These are phyloP conservation scores for Paratrypauchen microcephalus DNA, from an alignment of 2,797 vertebrate species.

Conservation along the genomic window DNA sequence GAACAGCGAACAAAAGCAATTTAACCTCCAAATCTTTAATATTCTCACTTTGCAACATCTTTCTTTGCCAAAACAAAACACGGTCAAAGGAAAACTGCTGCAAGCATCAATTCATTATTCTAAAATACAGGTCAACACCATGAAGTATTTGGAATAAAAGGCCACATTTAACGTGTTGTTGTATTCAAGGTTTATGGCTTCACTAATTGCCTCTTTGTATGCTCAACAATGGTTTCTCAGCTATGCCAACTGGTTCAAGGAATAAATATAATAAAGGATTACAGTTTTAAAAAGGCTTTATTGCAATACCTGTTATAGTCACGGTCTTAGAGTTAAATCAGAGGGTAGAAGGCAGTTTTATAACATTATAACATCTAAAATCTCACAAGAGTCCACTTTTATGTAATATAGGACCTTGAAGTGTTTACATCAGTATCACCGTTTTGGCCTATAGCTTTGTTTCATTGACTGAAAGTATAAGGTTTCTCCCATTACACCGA, in stretches of 20 bases:
- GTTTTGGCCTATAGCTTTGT: slow-evolving; percentile 12
- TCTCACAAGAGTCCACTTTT: too few species aligned
- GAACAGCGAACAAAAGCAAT: not conserved
- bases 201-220: not conserved
- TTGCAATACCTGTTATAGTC: not conserved
- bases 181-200: not conserved
- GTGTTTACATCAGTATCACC: not conserved
- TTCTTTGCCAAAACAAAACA: not conserved
- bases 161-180: not conserved
- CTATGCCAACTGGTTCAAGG: not conserved
- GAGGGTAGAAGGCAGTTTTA: not conserved
- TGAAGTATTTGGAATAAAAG: not conserved
- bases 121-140: too few species aligned
- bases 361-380: too few species aligned
- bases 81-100: too few species aligned
- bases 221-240: not conserved
- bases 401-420: too few species aligned
- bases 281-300: not conserved
- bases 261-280: not conserved
- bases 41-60: not conserved
- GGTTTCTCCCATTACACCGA: slow-evolving; percentile 33
- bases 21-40: not conserved
- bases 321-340: too few species aligned
- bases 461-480: slow-evolving; percentile 27
- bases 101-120: not conserved